Base-by-base conservation (phyloP, 1,140 invertebrate genomes). In the Bicyclus anynana region DNA sequence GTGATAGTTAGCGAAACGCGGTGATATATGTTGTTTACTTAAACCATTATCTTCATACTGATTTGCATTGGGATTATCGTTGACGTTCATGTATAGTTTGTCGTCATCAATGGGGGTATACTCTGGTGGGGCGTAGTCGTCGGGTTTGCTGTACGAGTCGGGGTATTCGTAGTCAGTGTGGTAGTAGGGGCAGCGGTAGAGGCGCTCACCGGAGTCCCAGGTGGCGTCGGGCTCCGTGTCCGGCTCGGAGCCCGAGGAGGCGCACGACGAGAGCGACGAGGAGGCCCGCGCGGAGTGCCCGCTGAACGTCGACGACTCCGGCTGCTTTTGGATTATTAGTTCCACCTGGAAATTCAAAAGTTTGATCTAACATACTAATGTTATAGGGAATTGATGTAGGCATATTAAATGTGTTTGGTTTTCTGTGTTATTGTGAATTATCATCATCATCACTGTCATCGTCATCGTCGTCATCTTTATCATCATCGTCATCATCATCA, bases 191-290 rank as follows among this genome's bases (percentile, higher is more conserved):
- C 13, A 18, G 20, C 17, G 64, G 59, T 0, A 50, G 7, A 20
- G 33, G 50, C 10, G 90, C 92, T 93, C 90, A 94, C 93, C 93
- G 74, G 93, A 94, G 90, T 94, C 93, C 93, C 93, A 94, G 86
- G 92, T 90, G 59, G 90, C 91, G 75, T 92, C 92, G 55, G 90
- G 90, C 56, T 91, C 90, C 21, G 90, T 90, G 63, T 91, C 91
- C 55, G 89, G 89, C 74, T 92, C 91, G 60, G 89, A 91, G 68
- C 91, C 90, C 47, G 73, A 71, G 16, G 73, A 77, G 26, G 75
- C 64, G 37, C 77, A 71, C 58, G 77, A 74, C 29, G 75, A 74
- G 20, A 72, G 72, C 38, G 74, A 67, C 27, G 75, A 88, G 65
- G 74, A 72, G 62, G 51, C 85, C 73, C 52, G 73, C 64, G 74